phyloP scores from a whole-genome alignment of 2,113 vertebrate species.

The Zapus hudsonius region DNA sequence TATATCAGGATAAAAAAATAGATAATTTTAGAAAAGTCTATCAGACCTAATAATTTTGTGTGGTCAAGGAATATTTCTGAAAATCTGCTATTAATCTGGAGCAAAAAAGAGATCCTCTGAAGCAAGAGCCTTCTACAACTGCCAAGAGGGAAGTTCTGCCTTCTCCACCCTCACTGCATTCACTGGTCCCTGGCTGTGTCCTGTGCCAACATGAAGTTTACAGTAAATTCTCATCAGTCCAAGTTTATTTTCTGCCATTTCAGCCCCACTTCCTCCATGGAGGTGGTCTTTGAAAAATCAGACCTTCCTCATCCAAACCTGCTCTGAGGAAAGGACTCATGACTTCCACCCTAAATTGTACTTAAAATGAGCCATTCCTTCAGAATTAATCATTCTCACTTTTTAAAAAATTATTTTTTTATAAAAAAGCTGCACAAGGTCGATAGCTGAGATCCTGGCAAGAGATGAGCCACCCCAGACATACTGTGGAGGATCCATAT shows the following conservation, averaged over 20 bases:
- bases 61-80: neutral
- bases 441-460: no score
- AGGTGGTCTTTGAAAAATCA: neutral
- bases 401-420: no score
- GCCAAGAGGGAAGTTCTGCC: neutral
- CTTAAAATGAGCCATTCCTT: neutral
- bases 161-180: no score
- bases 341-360: neutral
- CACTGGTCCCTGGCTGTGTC: neutral
- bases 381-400: neutral
- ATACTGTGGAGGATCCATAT: no score
- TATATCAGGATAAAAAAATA: neutral
- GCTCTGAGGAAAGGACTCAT: neutral
- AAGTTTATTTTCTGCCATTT: neutral
- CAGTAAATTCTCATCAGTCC: neutral
- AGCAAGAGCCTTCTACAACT: neutral
- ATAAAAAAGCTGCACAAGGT: no score
- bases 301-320: neutral
- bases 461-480: no score
- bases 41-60: neutral
- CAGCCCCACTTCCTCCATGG: rapidly evolving
- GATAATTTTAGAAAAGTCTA: conserved; percentile 22
- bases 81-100: neutral
- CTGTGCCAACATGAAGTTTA: rapidly evolving
- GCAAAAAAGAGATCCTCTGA: neutral